Base-by-base conservation (phyloP, 2,797 vertebrate species). In the Aythya fuligula region DNA sequence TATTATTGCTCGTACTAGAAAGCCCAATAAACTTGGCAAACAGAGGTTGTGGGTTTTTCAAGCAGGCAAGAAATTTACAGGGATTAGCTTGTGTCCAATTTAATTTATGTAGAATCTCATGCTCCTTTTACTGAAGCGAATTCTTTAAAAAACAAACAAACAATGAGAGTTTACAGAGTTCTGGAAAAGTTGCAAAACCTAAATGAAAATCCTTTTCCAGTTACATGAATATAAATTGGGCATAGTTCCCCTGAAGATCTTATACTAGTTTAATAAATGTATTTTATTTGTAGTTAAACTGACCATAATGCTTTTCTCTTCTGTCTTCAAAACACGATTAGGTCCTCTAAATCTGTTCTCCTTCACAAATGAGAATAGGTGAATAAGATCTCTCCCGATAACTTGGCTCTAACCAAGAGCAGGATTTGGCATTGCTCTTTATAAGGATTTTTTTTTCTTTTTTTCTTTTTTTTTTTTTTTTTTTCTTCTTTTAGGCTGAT, bases 181-280 rank as follows among this genome's bases (percentile, higher is more conserved):
- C 64, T 93, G 92, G 86, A 93, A 58, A 74, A 87, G 58, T 8
- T 69, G 60, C 81, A 90, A 81, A 87, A 43, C 25, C 8, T 53
- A 78, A 87, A 89, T 71, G 65, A 93, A 93, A 96, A 89, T 86
- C 69, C 34, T 85, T 90, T 92, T 90, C 58, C 67, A 85, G 57
- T 82, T 90, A 71, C 38, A 25, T 0, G 19, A 79, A 51, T 84
- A n/a, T 87, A 85, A 95, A 95, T 89, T 91, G 34, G 72, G 69
- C 58, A 18, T 92, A 65, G 58, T 72, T 96, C 49, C 62, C 64
- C 72, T 77, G 78, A 91, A 95, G 43, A 73, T 64, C 85, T 92
- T 91, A 15, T 77, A 32, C 43, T 53, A 62, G 22, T 56, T 78
- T 83, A 88, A 85, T 54, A 62, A 25, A 56, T 30, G 8, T 43